Percentiles rank a stretch among this genome's conserved stretches.
These are phyloP conservation scores for Lutjanus campechanus DNA, from an alignment of 2,797 vertebrate genomes.

Conservation along the genomic window DNA sequence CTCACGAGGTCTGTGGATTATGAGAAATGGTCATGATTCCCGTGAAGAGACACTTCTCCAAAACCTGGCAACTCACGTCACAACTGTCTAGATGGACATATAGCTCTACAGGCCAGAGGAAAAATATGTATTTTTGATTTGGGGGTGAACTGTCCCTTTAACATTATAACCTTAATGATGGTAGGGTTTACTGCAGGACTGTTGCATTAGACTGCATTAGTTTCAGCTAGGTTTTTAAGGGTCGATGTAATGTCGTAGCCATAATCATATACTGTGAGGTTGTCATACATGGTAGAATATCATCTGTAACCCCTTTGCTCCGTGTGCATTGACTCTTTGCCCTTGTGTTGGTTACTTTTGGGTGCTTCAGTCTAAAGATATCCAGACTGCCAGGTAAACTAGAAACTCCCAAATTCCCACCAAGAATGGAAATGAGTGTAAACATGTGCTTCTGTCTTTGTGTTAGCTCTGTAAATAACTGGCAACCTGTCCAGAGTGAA, in stretches of 20 bases:
- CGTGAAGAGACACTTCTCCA: too few relatives aligned
- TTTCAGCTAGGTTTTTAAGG: neutral
- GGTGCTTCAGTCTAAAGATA: constrained; percentile 1
- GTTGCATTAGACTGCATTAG: neutral
- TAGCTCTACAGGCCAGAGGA: too few relatives aligned
- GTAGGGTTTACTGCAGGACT: too few relatives aligned
- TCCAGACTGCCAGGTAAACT: constrained; percentile 2
- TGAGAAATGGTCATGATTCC: too few relatives aligned
- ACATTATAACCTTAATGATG: too few relatives aligned
- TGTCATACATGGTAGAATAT: neutral
- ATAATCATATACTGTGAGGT: neutral
- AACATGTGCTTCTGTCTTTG: constrained; percentile 30
- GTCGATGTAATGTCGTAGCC: neutral
- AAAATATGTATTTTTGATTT: too few relatives aligned
- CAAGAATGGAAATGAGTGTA: constrained; percentile 9
- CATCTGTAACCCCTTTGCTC: neutral
- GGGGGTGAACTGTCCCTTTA: too few relatives aligned
- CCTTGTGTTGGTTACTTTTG: neutral
- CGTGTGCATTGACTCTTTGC: neutral
- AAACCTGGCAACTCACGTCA: too few relatives aligned
- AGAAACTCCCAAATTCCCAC: neutral
- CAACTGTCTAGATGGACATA: too few relatives aligned
- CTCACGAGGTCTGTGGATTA: too few relatives aligned
- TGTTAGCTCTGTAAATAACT: constrained; percentile 13
- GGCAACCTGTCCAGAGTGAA: constrained; percentile 6